Evolutionary conservation across 2,888 invertebrate species (phyloP), one percentile per base, ranked within the genome.

Genomic region (Calliopum simillimum): DNA sequence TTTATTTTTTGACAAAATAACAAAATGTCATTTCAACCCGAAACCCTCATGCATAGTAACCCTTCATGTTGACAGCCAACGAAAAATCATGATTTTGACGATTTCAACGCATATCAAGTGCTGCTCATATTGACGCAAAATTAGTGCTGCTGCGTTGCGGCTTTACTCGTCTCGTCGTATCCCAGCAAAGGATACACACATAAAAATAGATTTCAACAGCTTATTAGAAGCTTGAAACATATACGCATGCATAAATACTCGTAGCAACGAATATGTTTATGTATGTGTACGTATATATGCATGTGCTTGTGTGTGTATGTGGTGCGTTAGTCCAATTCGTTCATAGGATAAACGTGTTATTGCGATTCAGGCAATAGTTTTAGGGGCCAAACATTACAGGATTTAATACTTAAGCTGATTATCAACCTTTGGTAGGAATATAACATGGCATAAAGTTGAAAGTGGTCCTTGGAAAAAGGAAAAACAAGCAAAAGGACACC

Each of bases 351-450:
- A 51, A 51, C 51, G 51, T 25, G 53, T 19, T 58, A 44, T 14
- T 19, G 46, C 5, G 44, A 61, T 61, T 46, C 44, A 21, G 61
- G 13, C 61, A 61, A 61, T 46, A 61, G 44, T 61, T 61, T 44
- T 23, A 44, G 19, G 46, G 33, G 14, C 44, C 61, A 46, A 61
- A 21, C 44, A 46, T 44, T 61, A 46, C 12, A 46, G 61, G 23
- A 61, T 61, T 61, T 61, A 61, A 61, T 61, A 61, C 21, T 21
- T 61, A 61, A 61, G 61, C 61, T 61, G 61, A 59, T 59, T 59
- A 59, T 8, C 33, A 59, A 8, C 8, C 33, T 8, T 1, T 33
- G 8, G 33, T 33, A 8, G 33, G 33, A 4, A 8, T 33, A 4
- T 33, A 2, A 33, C 33, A 33, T 4, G 33, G 8, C 5, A 33